Percentiles rank a stretch among this genome's conserved stretches.
These are phyloP conservation scores for Calliphora vomitoria DNA, from an alignment of 2,888 invertebrate genomes.

Conservation along the genomic window DNA sequence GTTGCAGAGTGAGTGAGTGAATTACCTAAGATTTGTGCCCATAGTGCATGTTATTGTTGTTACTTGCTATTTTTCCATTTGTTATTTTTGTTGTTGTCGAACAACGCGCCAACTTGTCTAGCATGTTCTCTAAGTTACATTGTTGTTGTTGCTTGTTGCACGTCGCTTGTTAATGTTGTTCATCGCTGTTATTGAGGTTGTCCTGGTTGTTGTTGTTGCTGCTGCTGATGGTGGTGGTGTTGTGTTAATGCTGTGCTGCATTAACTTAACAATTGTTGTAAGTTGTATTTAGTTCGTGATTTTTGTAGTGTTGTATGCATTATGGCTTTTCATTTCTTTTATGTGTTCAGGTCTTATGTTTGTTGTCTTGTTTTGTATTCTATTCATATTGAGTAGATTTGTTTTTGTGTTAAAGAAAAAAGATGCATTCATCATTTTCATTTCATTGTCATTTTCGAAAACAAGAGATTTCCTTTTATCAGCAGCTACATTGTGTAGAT, in stretches of 20 bases:
- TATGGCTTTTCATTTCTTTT: constrained; percentile 70
- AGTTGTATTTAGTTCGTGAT: constrained; percentile 70
- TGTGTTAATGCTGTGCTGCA: constrained; percentile 53
- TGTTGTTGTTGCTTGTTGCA: constrained; percentile 55
- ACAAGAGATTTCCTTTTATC: constrained; percentile 71
- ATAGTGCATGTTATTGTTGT: constrained; percentile 61
- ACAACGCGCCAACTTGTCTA: constrained; percentile 81
- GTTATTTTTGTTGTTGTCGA: constrained; percentile 51
- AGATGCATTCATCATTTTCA: constrained; percentile 70
- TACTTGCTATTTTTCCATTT: constrained; percentile 50
- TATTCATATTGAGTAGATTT: constrained; percentile 30
- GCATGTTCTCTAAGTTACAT: constrained; percentile 47
- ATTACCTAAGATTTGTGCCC: constrained; percentile 71
- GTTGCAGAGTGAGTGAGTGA: constrained; percentile 53
- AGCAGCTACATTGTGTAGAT: constrained; percentile 2
- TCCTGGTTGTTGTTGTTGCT: constrained; percentile 33
- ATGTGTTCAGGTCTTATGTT: constrained; percentile 43
- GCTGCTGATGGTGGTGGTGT: constrained; percentile 40
- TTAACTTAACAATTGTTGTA: constrained; percentile 64
- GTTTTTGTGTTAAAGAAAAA: constrained; percentile 43
- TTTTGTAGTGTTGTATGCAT: constrained; percentile 72
- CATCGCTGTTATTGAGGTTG: constrained; percentile 56
- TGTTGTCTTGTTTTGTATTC: constrained; percentile 50
- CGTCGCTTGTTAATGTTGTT: constrained; percentile 58
- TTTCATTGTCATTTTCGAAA: constrained; percentile 66